Percentiles rank a stretch among this genome's conserved stretches.
phyloP scores from a whole-genome alignment of 2,888 invertebrate species.

The Heliconius cydno region DNA sequence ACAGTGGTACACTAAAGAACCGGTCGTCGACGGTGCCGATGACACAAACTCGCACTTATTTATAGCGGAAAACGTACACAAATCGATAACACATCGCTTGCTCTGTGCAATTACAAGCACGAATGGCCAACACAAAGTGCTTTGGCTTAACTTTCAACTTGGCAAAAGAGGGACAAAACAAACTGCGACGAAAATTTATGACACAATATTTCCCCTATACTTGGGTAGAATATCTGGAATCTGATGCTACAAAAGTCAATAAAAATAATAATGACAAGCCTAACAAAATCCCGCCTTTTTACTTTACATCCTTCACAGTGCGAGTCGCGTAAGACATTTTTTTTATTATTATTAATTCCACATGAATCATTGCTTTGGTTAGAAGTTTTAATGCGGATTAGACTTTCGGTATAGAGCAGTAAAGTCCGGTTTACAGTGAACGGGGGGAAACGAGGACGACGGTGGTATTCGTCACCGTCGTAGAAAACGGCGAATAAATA shows the following conservation, averaged over 20 bases:
- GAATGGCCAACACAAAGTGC: conserved; percentile 53
- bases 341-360: conserved; percentile 75
- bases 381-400: conserved; percentile 64
- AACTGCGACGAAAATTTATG: conserved; percentile 29
- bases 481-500: conserved; percentile 84
- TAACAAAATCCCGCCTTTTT: conserved; percentile 62
- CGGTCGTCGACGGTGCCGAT: conserved; percentile 66
- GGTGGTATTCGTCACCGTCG: conserved; percentile 80
- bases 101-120: conserved; percentile 57
- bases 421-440: conserved; percentile 74
- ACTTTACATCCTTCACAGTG: conserved; percentile 44
- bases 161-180: conserved; percentile 52
- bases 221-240: neutral
- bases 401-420: conserved; percentile 70
- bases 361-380: conserved; percentile 76
- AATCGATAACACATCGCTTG: conserved; percentile 72
- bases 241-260: neutral
- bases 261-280: neutral
- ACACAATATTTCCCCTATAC: neutral
- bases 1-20: conserved; percentile 71
- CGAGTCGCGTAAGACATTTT: conserved; percentile 58
- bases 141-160: conserved; percentile 56
- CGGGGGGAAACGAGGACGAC: conserved; percentile 75
- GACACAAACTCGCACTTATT: conserved; percentile 79
- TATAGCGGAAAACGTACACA: conserved; percentile 79